Conservation (phyloP, 2,888 invertebrate species). For the Yponomeuta malinellus region DNA sequence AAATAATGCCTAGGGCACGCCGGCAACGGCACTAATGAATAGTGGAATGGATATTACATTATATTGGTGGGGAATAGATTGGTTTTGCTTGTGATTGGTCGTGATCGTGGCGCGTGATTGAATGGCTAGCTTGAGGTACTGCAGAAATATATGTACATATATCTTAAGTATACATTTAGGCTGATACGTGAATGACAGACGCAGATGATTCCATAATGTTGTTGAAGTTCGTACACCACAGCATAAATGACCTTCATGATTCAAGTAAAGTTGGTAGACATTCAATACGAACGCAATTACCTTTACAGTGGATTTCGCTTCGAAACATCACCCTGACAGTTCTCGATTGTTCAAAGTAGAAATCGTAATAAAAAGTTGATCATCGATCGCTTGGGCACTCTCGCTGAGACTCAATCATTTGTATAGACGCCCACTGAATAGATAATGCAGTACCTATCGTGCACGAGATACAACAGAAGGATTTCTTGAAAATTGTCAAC, state of each 20-base stretch:
- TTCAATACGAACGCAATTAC: background rate
- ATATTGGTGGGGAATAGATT: too few species aligned
- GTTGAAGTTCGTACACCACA: too few species aligned
- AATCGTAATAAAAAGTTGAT: background rate
- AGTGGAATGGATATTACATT: background rate
- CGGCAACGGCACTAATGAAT: background rate
- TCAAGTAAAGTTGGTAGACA: too few species aligned
- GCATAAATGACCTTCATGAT: too few species aligned
- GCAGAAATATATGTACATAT: too few species aligned
- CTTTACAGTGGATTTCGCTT: background rate
- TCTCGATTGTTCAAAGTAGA: background rate
- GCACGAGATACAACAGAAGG: background rate
- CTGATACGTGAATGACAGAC: too few species aligned
- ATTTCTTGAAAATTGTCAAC: too few species aligned
- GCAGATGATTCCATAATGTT: too few species aligned
- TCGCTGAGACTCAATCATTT: background rate
- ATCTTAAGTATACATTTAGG: too few species aligned
- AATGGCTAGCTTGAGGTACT: too few species aligned
- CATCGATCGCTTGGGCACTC: background rate
- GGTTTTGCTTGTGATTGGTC: too few species aligned
- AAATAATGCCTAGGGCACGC: background rate
- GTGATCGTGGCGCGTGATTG: too few species aligned
- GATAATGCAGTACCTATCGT: background rate
- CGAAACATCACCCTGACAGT: background rate
- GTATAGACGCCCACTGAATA: conserved; percentile 14